phyloP scores from a whole-genome alignment of 2,113 vertebrate genomes.

The Phoxinus phoxinus region DNA sequence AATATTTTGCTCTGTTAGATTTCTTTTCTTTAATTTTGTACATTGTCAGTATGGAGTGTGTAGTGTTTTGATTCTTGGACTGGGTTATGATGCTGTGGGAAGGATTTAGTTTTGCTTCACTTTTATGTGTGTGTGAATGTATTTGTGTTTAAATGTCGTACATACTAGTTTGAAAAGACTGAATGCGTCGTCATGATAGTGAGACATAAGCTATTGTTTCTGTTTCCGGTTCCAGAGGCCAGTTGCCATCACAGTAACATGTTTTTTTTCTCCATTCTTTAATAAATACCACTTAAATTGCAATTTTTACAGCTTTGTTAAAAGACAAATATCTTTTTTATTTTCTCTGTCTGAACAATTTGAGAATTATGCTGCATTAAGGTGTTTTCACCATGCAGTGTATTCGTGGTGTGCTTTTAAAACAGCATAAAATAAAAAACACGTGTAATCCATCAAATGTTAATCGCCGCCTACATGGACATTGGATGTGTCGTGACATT shows the following conservation, averaged over 20 bases:
- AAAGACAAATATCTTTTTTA: not conserved
- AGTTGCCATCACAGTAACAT: not conserved
- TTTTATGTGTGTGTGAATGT: slow-evolving; percentile 49
- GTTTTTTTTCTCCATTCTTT: not conserved
- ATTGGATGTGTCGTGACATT: not conserved
- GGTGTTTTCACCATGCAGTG: not conserved
- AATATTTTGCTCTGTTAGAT: slow-evolving; percentile 6
- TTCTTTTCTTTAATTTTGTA: slow-evolving; percentile 14
- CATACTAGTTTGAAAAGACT: slow-evolving; percentile 23
- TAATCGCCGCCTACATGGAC: not conserved
- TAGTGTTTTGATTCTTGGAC: slow-evolving; percentile 46
- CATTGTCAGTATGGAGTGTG: slow-evolving; percentile 42
- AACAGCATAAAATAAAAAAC: not conserved
- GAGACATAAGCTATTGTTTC: slow-evolving; percentile 1
- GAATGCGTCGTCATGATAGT: not conserved
- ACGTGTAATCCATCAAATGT: not conserved
- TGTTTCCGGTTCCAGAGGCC: not conserved
- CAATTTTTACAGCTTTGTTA: not conserved
- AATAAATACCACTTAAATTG: slow-evolving; percentile 10
- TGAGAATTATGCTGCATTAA: not conserved
- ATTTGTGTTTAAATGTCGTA: slow-evolving; percentile 21
- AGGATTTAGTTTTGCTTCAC: slow-evolving; percentile 50
- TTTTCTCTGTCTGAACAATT: not conserved
- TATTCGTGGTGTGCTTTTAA: not conserved
- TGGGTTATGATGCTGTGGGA: slow-evolving; percentile 53